phyloP scores from a whole-genome alignment of 2,113 vertebrate species.

The Taxidea taxus region DNA sequence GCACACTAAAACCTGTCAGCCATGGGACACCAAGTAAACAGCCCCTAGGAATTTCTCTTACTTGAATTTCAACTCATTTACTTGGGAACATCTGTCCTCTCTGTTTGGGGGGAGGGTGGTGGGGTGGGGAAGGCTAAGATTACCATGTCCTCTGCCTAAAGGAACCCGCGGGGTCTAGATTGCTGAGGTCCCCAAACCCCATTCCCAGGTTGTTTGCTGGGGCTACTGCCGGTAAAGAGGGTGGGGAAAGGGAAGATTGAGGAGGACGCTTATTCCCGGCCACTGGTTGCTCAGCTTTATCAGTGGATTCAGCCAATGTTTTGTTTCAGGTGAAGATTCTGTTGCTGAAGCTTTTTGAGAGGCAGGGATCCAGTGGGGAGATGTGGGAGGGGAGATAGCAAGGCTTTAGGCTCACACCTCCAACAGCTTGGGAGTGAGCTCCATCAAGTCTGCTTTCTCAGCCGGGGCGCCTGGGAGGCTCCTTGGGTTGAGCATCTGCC shows the following conservation, averaged over 20 bases:
- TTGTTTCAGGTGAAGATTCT: background rate
- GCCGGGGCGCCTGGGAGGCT: too few relatives aligned
- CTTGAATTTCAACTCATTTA: slow-evolving; percentile 67
- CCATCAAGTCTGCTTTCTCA: background rate
- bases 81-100: slow-evolving; percentile 41
- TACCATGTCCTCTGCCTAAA: background rate
- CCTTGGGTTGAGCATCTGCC: too few relatives aligned
- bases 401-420: background rate
- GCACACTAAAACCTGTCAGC: slow-evolving; percentile 54
- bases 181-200: too few relatives aligned
- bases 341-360: background rate
- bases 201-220: background rate
- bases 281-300: background rate
- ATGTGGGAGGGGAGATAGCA: background rate
- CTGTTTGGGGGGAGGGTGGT: background rate
- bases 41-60: slow-evolving; percentile 50
- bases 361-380: background rate
- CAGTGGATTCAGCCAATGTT: background rate
- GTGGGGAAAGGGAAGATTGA: background rate
- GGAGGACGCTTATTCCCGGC: background rate
- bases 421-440: background rate
- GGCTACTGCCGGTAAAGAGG: background rate
- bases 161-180: background rate
- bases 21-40: slow-evolving; percentile 76
- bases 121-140: background rate